These are phyloP conservation scores for Zoanthus sociatus DNA, from an alignment of 92 coral and sea anemone species.

Conservation along the genomic window DNA sequence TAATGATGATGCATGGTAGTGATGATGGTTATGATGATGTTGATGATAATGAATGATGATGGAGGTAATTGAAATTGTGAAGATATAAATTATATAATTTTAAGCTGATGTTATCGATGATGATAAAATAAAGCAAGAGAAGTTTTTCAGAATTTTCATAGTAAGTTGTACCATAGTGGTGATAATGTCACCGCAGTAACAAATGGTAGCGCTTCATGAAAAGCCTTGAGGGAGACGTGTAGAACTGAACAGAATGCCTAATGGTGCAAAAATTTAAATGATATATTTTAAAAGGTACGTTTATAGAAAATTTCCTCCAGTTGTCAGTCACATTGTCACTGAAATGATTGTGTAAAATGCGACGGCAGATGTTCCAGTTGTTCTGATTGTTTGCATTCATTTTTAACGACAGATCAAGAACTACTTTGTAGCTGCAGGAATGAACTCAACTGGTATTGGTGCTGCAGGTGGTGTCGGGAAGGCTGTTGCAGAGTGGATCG, in stretches of 20 bases:
- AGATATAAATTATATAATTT: neutral
- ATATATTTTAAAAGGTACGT: too few species aligned
- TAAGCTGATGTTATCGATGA: neutral
- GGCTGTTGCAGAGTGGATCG: constrained; percentile 94
- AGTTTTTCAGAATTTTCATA: neutral
- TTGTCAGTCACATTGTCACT: too few species aligned
- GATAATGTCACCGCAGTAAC: neutral
- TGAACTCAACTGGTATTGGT: constrained; percentile 91
- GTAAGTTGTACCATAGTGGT: too few species aligned
- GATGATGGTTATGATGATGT: neutral
- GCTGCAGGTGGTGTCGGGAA: constrained; percentile 93
- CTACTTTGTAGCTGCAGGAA: constrained; percentile 92
- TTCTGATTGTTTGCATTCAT: neutral
- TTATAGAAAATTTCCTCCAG: too few species aligned
- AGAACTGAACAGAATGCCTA: too few species aligned
- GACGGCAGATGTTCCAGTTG: too few species aligned
- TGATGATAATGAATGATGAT: neutral
- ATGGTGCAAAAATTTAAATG: too few species aligned
- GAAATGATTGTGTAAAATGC: too few species aligned
- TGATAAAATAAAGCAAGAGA: neutral
- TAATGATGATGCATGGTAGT: neutral
- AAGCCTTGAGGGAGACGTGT: too few species aligned
- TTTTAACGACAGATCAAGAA: constrained; percentile 69
- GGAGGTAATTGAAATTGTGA: neutral
- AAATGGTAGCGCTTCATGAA: too few species aligned